Percentiles rank a stretch among this genome's conserved stretches.
These are phyloP conservation scores for Phortica okadai DNA, from an alignment of 2,888 invertebrate species.

Conservation along the genomic window DNA sequence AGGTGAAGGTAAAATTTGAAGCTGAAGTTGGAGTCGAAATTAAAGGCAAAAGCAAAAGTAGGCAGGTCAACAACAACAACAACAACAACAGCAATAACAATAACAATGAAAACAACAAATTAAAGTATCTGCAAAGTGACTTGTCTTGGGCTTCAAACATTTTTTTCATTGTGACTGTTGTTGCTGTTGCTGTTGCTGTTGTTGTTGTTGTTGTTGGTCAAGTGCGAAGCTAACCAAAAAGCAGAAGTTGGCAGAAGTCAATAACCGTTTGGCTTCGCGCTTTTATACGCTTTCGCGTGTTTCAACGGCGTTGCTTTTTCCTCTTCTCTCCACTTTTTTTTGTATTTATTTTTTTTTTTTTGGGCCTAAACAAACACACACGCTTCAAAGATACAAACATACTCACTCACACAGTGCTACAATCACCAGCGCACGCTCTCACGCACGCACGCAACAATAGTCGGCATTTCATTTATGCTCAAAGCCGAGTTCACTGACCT, in stretches of 20 bases:
- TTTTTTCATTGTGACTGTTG: neutral
- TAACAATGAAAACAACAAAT: neutral
- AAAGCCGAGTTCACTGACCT: constrained; percentile 58
- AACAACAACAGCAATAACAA: neutral
- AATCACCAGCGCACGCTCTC: constrained; percentile 35
- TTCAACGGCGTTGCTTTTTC: constrained; percentile 19
- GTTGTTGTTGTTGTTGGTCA: constrained; percentile 15
- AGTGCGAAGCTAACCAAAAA: constrained; percentile 10
- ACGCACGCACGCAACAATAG: constrained; percentile 50
- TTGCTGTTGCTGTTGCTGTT: neutral
- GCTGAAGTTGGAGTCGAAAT: constrained; percentile 28
- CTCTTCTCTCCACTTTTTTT: neutral
- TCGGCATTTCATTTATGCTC: constrained; percentile 30
- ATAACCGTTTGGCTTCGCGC: constrained; percentile 32
- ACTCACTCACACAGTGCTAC: neutral
- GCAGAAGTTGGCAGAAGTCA: constrained; percentile 32
- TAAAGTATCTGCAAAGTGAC: neutral
- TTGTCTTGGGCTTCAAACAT: neutral
- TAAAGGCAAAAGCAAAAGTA: constrained; percentile 25
- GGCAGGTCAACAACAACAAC: neutral
- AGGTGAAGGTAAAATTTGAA: constrained; percentile 29
- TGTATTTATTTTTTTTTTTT: constrained; percentile 27
- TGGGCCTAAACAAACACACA: constrained; percentile 60
- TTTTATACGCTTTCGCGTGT: constrained; percentile 25
- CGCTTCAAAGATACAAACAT: constrained; percentile 54